Conservation (phyloP, 2,113 vertebrate genomes). For the Hypocryptadius cinnamomeus region DNA sequence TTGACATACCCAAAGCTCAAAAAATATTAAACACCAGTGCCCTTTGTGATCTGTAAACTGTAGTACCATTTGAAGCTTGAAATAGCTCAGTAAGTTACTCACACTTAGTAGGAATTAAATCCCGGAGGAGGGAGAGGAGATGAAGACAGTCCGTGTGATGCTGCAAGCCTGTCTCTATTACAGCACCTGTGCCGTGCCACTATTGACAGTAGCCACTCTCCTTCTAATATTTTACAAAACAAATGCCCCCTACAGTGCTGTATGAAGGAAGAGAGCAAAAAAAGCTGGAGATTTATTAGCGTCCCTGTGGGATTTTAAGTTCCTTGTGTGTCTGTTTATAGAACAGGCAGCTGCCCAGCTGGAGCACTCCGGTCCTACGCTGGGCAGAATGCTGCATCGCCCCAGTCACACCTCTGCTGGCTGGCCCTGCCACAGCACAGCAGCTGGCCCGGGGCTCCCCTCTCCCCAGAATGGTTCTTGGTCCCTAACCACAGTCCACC, state of each 20-base stretch:
- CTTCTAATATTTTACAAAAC: neutral
- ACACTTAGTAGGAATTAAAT: neutral
- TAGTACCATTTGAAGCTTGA: neutral
- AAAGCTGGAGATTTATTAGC: neutral
- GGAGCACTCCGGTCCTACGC: accelerated
- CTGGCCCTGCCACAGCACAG: neutral
- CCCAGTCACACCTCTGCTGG: neutral
- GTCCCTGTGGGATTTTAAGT: neutral
- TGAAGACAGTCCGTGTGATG: neutral
- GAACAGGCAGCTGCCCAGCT: neutral
- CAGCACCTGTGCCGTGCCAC: neutral
- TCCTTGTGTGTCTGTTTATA: neutral
- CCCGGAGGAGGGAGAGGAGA: neutral
- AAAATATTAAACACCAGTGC: neutral
- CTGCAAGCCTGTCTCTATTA: neutral
- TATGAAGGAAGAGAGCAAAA: accelerated
- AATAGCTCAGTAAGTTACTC: neutral
- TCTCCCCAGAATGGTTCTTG: accelerated
- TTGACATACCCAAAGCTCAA: neutral
- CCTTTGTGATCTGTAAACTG: neutral
- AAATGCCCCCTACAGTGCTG: neutral
- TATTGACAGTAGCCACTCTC: neutral
- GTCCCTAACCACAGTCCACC: neutral
- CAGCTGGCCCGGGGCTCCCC: neutral
- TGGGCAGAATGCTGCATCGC: neutral